These are phyloP conservation scores for Perccottus glenii DNA, from an alignment of 2,113 vertebrate genomes.

Conservation along the genomic window DNA sequence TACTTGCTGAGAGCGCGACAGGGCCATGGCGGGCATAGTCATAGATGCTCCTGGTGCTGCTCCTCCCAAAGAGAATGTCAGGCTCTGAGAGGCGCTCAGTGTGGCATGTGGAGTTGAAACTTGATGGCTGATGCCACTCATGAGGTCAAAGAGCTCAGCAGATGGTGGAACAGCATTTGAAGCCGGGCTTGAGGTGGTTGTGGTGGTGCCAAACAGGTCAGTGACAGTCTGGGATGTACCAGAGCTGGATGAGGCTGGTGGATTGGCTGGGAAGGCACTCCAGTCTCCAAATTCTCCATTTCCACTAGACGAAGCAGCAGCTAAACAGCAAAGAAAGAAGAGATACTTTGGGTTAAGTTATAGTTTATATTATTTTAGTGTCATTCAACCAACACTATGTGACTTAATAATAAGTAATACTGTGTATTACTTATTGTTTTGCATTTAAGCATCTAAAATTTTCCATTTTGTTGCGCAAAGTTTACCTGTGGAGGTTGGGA, in stretches of 20 bases:
- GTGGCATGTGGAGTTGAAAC: constrained; percentile 78
- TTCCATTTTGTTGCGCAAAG: not conserved
- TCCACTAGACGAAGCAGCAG: constrained; percentile 82
- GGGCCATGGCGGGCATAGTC: constrained; percentile 52
- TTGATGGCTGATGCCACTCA: constrained; percentile 79
- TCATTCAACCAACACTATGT: not conserved
- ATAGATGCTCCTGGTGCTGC: constrained; percentile 69
- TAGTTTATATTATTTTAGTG: not conserved
- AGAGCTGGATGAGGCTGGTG: constrained; percentile 66
- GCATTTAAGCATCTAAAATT: too few relatives aligned
- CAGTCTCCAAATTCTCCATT: constrained; percentile 96
- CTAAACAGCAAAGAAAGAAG: constrained; percentile 53
- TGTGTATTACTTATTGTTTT: too few relatives aligned
- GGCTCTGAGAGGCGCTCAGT: constrained; percentile 90
- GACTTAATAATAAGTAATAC: too few relatives aligned
- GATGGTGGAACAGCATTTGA: constrained; percentile 72
- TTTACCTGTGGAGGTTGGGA: constrained; percentile 85
- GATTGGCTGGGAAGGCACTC: constrained; percentile 88
- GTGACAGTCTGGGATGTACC: constrained; percentile 58
- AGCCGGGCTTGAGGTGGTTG: constrained; percentile 71
- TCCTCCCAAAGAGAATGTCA: constrained; percentile 91
- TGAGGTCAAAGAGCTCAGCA: constrained; percentile 91
- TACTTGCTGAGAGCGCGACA: constrained; percentile 73
- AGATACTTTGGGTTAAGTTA: not conserved
- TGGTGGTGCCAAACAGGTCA: constrained; percentile 73